These are phyloP conservation scores for Drosophila neocordata DNA, from an alignment of 1,140 invertebrate genomes.

Conservation along the genomic window DNA sequence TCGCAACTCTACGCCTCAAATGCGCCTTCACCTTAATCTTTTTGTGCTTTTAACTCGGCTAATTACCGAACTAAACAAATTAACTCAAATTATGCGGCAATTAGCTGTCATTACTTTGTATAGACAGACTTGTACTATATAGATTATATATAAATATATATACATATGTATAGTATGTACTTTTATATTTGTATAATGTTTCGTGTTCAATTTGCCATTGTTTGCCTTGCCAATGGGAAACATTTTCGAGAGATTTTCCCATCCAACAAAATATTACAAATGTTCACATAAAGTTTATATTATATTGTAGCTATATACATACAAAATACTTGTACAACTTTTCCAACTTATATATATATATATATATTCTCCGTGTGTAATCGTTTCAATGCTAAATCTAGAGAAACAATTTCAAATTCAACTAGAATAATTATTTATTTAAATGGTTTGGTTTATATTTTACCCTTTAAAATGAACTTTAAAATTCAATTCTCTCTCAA, in stretches of 20 bases:
- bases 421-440: too few species aligned
- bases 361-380: too few species aligned
- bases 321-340: not conserved
- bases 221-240: not conserved
- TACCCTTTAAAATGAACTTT: too few species aligned
- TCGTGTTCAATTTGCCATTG: constrained; percentile 19
- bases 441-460: too few species aligned
- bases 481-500: too few species aligned
- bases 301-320: too few species aligned
- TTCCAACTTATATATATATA: not conserved
- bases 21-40: constrained; percentile 16
- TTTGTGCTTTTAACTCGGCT: constrained; percentile 13
- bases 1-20: not conserved
- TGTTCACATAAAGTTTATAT: constrained; percentile 1
- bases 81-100: constrained; percentile 52
- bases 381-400: too few species aligned
- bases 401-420: too few species aligned
- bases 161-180: too few species aligned
- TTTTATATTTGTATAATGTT: constrained; percentile 3
- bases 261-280: constrained; percentile 1
- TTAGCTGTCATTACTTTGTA: constrained; percentile 35
- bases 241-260: not conserved
- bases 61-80: constrained; percentile 38
- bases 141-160: constrained; percentile 2
- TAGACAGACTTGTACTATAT: constrained; percentile 2